Conservation (phyloP, 2,888 invertebrate genomes). For the Leptopilina drosophilae region DNA sequence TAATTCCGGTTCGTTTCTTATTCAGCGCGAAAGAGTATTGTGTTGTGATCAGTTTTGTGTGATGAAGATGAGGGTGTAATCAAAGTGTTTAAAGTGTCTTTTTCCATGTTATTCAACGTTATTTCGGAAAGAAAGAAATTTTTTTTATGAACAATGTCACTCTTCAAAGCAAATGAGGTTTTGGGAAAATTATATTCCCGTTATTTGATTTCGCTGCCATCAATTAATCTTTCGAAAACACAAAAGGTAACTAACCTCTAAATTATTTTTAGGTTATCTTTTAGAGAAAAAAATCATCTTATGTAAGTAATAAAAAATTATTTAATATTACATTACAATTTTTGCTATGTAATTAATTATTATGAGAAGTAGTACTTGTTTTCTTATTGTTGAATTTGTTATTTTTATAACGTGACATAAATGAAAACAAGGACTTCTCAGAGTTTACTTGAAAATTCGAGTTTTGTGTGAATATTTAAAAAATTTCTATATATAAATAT, state of each 20-base stretch:
- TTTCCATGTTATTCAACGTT: too few relatives aligned
- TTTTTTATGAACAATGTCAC: slow-evolving; percentile 59
- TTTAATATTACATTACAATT: slow-evolving; percentile 47
- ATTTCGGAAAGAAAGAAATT: too few relatives aligned
- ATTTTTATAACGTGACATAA: background rate
- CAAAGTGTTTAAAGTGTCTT: too few relatives aligned
- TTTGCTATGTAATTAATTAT: background rate
- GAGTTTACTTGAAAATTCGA: too few relatives aligned
- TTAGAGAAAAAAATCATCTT: slow-evolving; percentile 20
- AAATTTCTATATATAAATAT: too few relatives aligned
- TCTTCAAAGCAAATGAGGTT: slow-evolving; percentile 65
- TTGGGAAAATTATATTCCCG: slow-evolving; percentile 67
- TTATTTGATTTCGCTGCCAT: slow-evolving; percentile 66
- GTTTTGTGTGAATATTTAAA: too few relatives aligned
- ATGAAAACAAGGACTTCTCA: too few relatives aligned
- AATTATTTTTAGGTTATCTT: slow-evolving; percentile 53
- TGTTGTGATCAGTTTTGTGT: too few relatives aligned
- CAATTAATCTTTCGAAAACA: slow-evolving; percentile 81
- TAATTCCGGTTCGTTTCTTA: too few relatives aligned
- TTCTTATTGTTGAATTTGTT: background rate
- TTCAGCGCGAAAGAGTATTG: too few relatives aligned
- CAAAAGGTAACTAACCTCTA: slow-evolving; percentile 81
- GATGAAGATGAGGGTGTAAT: too few relatives aligned
- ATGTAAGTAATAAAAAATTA: slow-evolving; percentile 39
- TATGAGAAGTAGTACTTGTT: background rate